A percentile compares a stretch with the other conserved stretches of the same genome.
These are phyloP conservation scores for Channa striata DNA, from an alignment of 2,797 vertebrate species.

Conservation along the genomic window DNA sequence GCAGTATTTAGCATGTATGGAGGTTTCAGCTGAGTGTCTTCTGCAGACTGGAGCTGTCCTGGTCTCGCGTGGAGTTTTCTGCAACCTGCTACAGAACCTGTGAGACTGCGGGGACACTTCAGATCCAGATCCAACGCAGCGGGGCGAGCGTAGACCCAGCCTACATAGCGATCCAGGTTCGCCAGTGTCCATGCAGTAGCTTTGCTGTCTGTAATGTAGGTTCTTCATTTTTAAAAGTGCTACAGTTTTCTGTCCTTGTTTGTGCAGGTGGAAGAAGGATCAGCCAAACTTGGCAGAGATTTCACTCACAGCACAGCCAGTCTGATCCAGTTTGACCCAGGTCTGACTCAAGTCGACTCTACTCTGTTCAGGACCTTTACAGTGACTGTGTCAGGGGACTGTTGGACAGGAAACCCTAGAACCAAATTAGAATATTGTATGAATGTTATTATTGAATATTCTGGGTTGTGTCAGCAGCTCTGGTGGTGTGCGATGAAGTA, in stretches of 20 bases:
- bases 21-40: slow-evolving; percentile 19
- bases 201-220: too few relatives aligned
- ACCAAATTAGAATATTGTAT: not conserved
- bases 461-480: not conserved
- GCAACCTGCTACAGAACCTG: slow-evolving; percentile 76
- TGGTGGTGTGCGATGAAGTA: too few relatives aligned
- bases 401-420: not conserved
- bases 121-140: slow-evolving; percentile 78
- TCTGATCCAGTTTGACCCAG: slow-evolving; percentile 86
- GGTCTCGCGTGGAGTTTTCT: slow-evolving; percentile 79
- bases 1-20: too few relatives aligned
- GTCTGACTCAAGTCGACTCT: slow-evolving; percentile 41
- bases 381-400: not conserved
- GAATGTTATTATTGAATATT: not conserved
- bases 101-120: slow-evolving; percentile 80
- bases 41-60: slow-evolving; percentile 80
- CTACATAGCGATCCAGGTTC: slow-evolving; percentile 81
- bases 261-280: slow-evolving; percentile 81
- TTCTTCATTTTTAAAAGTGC: not conserved
- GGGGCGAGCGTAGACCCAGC: slow-evolving; percentile 81
- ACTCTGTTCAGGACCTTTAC: not conserved
- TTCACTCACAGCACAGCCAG: slow-evolving; percentile 80
- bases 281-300: slow-evolving; percentile 77
- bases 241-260: not conserved
- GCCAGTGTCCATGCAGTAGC: too few relatives aligned